Evolutionary conservation across 2,113 vertebrate genomes (phyloP), one percentile per base, ranked within the genome.

Genomic region (Rousettus leschenaultii): DNA sequence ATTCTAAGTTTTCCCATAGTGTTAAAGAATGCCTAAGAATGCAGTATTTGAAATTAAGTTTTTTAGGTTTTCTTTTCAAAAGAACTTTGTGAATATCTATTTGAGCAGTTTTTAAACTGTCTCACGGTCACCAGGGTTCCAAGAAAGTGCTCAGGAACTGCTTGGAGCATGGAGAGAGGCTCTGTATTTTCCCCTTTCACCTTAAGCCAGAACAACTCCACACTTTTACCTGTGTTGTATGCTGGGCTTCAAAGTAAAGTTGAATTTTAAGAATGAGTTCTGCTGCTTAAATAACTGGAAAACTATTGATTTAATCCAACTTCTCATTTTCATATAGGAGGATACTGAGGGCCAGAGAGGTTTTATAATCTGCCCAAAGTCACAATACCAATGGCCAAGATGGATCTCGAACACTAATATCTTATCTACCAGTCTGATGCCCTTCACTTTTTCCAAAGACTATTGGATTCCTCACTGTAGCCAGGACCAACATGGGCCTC

Each of bases 1-100:
- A 19, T 21, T 63, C 48, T 33, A 28, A 15, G 12, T 71, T 33
- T 51, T 19, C 48, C 61, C 51, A 63, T 14, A 1, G 22, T 73
- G 59, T 66, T 74, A 71, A 59, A 75, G 53, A 48, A 77, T 55
- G 24, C 15, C 24, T 70, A 77, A 59, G 14, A 33, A 74, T n/a
- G 7, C 3, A 14, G 43, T 53, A 43, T 51, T 59, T 79, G 30
- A 78, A 91, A 84, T 15, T 28, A 70, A 94, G 21, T 33, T 43
- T 73, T 73, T 91, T 75, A 59, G 43, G 61, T 78, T 94, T 94
- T 61, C 85, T 55, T 75, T 66, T 78, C 14, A 53, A 89, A 95
- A 89, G 71, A 40, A 48, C 15, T 57, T 38, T 80, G 21, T 24
- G 59, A 75, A 12, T 59, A 71, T 48, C 21, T 63, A 24, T 24